A percentile compares a stretch with the other conserved stretches of the same genome.
Evolutionary conservation across 1,140 invertebrate genomes (phyloP).

Genomic region (Liolophura sinensis): DNA sequence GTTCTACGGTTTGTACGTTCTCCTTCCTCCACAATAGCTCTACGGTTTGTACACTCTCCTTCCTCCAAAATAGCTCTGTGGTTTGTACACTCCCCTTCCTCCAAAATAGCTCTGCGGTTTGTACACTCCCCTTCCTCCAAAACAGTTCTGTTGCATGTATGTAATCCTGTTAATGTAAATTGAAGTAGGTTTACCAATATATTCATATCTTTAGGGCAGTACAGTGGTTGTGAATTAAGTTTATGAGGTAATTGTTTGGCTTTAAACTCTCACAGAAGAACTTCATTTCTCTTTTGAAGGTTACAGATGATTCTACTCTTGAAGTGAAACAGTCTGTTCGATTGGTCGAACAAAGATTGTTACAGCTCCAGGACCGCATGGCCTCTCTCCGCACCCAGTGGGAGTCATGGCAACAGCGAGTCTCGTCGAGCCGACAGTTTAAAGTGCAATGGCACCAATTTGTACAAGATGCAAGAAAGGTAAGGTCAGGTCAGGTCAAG

Average conservation of each 20-base stretch:
- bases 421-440: slow-evolving; percentile 69
- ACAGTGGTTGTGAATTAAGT: no score
- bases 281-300: slow-evolving; percentile 61
- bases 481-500: slow-evolving; percentile 41
- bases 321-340: slow-evolving; percentile 71
- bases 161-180: no score
- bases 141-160: no score
- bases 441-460: slow-evolving; percentile 70
- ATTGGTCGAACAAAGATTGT: slow-evolving; percentile 72
- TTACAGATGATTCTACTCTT: slow-evolving; percentile 72
- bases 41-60: no score
- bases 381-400: slow-evolving; percentile 69
- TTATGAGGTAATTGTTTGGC: no score
- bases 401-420: slow-evolving; percentile 70
- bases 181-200: no score
- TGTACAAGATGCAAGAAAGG: slow-evolving; percentile 75
- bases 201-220: no score
- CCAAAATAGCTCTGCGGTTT: background rate
- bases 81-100: background rate
- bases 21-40: no score
- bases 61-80: no score
- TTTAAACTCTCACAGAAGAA: no score
- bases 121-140: no score
- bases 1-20: no score
- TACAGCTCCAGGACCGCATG: slow-evolving; percentile 72